phyloP scores from a whole-genome alignment of 2,888 invertebrate genomes.

The Myopa testacea region DNA sequence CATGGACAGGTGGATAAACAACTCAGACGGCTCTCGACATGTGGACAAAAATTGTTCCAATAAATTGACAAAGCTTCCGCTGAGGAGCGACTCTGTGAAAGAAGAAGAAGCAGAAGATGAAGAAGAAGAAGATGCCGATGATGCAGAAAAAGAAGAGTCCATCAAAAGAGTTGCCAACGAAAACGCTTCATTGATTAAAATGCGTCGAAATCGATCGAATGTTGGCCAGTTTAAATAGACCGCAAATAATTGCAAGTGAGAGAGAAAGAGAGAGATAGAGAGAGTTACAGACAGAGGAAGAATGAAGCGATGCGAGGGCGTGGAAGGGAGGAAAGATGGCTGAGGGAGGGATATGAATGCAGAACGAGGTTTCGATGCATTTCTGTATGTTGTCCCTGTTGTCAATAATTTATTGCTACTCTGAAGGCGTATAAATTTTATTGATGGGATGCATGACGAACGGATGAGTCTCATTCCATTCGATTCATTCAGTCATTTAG shows the following conservation, averaged over 20 bases:
- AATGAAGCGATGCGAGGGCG: background rate
- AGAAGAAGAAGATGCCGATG: background rate
- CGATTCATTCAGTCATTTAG: background rate
- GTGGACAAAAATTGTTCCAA: too few relatives aligned
- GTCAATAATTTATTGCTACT: constrained; percentile 2
- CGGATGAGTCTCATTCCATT: background rate
- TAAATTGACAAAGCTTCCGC: too few relatives aligned
- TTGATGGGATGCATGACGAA: background rate
- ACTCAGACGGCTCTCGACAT: too few relatives aligned
- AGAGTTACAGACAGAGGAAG: too few relatives aligned
- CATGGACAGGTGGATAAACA: too few relatives aligned
- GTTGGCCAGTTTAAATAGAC: background rate
- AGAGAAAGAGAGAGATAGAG: background rate
- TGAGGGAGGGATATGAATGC: background rate
- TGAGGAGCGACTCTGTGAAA: too few relatives aligned
- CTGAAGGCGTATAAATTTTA: constrained; percentile 1
- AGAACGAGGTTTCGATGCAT: background rate
- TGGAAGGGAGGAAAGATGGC: background rate
- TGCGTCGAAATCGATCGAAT: constrained; percentile 12
- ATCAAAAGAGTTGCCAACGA: background rate
- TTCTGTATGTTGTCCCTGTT: background rate
- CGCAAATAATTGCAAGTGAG: background rate
- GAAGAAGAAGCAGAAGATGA: background rate
- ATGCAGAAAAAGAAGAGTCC: background rate
- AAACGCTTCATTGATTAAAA: constrained; percentile 14